Evolutionary conservation across 1,140 invertebrate species (phyloP).

Genomic region (Bradysia coprophila): DNA sequence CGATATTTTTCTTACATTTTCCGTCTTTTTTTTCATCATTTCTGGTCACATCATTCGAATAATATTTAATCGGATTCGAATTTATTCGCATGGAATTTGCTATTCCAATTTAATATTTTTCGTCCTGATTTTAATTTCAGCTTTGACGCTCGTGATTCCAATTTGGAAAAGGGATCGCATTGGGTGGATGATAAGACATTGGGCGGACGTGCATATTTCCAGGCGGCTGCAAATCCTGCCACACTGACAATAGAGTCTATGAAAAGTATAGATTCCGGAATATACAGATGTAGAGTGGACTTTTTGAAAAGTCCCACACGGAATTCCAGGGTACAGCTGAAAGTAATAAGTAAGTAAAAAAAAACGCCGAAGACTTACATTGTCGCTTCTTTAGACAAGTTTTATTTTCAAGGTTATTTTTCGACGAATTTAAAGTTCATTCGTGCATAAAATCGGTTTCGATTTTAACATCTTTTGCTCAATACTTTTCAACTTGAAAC

Average conservation of each 20-base stretch:
- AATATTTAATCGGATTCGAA: too few relatives aligned
- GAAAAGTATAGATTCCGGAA: conserved; percentile 49
- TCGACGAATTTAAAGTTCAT: neutral
- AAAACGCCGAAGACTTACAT: neutral
- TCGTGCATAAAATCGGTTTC: neutral
- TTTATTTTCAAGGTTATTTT: neutral
- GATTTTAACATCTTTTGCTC: neutral
- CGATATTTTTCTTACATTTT: too few relatives aligned
- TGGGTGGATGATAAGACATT: conserved; percentile 42
- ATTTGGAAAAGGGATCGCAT: conserved; percentile 39
- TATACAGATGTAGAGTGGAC: conserved; percentile 75
- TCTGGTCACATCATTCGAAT: too few relatives aligned
- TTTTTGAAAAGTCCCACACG: conserved; percentile 75
- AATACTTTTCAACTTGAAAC: neutral
- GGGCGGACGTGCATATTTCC: conserved; percentile 40
- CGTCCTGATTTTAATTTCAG: conserved; percentile 30
- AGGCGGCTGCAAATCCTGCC: conserved; percentile 37
- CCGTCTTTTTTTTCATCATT: too few relatives aligned
- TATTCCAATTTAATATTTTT: neutral
- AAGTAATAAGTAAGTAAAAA: conserved; percentile 65
- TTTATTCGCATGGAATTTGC: too few relatives aligned
- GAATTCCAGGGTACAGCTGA: conserved; percentile 71
- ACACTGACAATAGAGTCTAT: conserved; percentile 43
- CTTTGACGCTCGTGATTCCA: conserved; percentile 41
- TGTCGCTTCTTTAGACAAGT: neutral